Conservation (phyloP, 2,888 invertebrate species). For the Trilocha varians region DNA sequence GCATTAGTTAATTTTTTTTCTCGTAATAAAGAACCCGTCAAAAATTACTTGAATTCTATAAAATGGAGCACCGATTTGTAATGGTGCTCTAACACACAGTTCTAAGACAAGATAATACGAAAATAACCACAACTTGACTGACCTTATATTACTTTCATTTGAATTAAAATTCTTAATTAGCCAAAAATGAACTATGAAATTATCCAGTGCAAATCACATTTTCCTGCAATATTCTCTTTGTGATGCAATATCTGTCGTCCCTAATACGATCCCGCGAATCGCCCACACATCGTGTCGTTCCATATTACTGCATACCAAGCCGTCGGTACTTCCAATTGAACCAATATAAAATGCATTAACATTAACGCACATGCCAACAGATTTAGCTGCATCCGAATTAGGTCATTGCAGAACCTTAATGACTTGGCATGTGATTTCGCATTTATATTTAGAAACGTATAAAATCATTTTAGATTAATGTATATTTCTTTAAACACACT, state of each 20-base stretch:
- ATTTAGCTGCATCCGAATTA: constrained; percentile 49
- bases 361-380: constrained; percentile 55
- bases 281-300: constrained; percentile 51
- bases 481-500: too few species aligned
- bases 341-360: constrained; percentile 74
- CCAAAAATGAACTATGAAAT: too few species aligned
- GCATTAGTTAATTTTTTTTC: too few species aligned
- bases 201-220: background rate
- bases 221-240: background rate
- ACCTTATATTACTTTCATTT: too few species aligned
- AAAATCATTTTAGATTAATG: too few species aligned
- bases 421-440: constrained; percentile 13
- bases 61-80: too few species aligned
- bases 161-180: too few species aligned
- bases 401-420: constrained; percentile 35
- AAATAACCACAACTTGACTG: too few species aligned
- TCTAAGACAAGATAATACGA: too few species aligned
- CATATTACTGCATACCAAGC: constrained; percentile 52
- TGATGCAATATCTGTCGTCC: constrained; percentile 43
- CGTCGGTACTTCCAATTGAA: constrained; percentile 66
- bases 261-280: constrained; percentile 65
- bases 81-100: too few species aligned
- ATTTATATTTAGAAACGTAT: constrained; percentile 10
- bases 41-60: too few species aligned
- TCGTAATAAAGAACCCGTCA: too few species aligned